These are phyloP conservation scores for Acropternis orthonyx DNA, from an alignment of 2,797 vertebrate genomes.

Conservation along the genomic window DNA sequence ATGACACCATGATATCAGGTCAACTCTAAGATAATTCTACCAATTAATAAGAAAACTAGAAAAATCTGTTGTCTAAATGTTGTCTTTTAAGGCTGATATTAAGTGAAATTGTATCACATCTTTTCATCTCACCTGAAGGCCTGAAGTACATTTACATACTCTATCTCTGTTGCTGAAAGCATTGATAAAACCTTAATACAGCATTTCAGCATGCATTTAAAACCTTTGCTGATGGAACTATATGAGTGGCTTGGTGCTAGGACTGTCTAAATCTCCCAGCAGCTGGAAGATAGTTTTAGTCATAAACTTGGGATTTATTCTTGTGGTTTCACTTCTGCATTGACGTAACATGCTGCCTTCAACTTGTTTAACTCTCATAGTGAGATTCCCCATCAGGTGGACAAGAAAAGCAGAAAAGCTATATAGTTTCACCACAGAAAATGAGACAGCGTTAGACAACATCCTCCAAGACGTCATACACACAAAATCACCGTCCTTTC, in stretches of 20 bases:
- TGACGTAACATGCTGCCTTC: not conserved
- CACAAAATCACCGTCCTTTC: not conserved
- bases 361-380: not conserved
- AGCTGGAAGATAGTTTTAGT: not conserved
- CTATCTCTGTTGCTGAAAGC: not conserved
- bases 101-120: not conserved
- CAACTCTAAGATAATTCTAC: not conserved
- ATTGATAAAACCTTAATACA: not conserved
- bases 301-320: not conserved
- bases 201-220: not conserved
- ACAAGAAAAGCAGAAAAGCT: not conserved
- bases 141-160: not conserved
- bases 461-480: not conserved
- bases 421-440: not conserved
- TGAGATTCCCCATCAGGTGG: not conserved
- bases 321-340: not conserved
- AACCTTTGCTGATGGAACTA: not conserved
- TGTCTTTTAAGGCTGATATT: not conserved
- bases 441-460: not conserved
- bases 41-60: not conserved
- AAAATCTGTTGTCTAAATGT: not conserved
- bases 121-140: not conserved
- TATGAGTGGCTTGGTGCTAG: not conserved
- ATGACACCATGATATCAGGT: not conserved
- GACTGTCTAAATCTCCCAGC: not conserved